These are phyloP conservation scores for Dromius quadrimaculatus DNA, from an alignment of 2,888 invertebrate species.

Conservation along the genomic window DNA sequence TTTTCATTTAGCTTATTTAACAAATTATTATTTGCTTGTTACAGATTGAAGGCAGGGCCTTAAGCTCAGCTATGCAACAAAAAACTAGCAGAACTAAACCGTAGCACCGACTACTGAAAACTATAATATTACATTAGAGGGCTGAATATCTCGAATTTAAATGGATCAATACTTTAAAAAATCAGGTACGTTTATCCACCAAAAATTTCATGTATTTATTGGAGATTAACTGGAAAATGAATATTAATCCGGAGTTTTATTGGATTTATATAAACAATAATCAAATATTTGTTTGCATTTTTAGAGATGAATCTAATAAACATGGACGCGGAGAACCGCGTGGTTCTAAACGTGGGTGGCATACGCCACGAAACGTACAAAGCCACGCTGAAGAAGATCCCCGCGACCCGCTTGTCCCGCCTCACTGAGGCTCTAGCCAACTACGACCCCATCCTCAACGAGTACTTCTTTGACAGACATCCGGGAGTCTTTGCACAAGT, in stretches of 20 bases:
- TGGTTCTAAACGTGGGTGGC: conserved; percentile 98
- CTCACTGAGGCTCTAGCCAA: conserved; percentile 97
- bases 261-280: too few relatives aligned
- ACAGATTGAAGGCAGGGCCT: conserved; percentile 36
- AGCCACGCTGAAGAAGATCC: conserved; percentile 96
- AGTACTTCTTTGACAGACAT: conserved; percentile 99
- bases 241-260: too few relatives aligned
- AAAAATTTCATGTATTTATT: too few relatives aligned
- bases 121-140: conserved; percentile 7
- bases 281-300: too few relatives aligned
- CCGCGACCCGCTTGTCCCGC: conserved; percentile 92
- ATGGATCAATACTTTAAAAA: too few relatives aligned
- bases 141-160: too few relatives aligned
- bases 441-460: conserved; percentile 99
- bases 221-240: background rate
- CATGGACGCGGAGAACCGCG: conserved; percentile 98
- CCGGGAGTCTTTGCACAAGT: conserved; percentile 97
- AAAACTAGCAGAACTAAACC: conserved; percentile 27
- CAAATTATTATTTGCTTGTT: too few relatives aligned
- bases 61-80: conserved; percentile 34
- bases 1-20: too few relatives aligned
- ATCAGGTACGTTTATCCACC: too few relatives aligned
- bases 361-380: conserved; percentile 98
- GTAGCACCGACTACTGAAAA: conserved; percentile 34
- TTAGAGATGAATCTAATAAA: conserved; percentile 88